Evolutionary conservation across 2,888 invertebrate genomes (phyloP), one percentile per base, ranked within the genome.

Genomic region (Kryphioiulus occultus): DNA sequence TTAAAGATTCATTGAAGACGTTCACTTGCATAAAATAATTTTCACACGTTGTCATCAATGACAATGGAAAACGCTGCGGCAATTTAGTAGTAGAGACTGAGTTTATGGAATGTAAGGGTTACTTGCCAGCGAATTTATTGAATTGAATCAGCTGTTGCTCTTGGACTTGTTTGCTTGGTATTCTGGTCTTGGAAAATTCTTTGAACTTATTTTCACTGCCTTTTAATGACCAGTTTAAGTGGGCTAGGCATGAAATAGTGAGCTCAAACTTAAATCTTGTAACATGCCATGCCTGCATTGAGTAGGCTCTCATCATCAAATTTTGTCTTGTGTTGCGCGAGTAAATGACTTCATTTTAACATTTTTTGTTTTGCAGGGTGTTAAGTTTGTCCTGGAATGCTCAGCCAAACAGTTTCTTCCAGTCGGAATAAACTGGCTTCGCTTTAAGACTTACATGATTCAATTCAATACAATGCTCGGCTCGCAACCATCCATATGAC

Each of bases 261-360:
- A n/a, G 26, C 68, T 26, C 68, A 22, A 22, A 68, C 68, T 26
- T 47, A 68, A 4, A 68, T 68, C n/a, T n/a, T n/a, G n/a, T n/a
- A n/a, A 26, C 26, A 68, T 78, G 78, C 78, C 26, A 30, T 78
- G 30, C 78, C 78, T 78, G 78, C 10, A 26, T 30, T 30, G 78
- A 1, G 7, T 30, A 15, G 78, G 30, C 78, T 78, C 30, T 78
- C 59, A 19, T 68, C 26, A 68, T 68, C 26, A 26, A 68, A 68
- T 68, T 68, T 22, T 68, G 12, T 7, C 26, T 1, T 78, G 26
- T 78, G 78, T 32, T 9, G 26, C 19, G 19, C n/a, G 32, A 44
- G 86, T 47, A 86, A 86, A 47, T 86, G 53, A 47, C 32, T 86
- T 86, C 86, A 47, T 86, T 86, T 86, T 86, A 47, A 4, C 22